Base-by-base conservation (phyloP, 2,797 vertebrate genomes). In the Apodemus agrarius region DNA sequence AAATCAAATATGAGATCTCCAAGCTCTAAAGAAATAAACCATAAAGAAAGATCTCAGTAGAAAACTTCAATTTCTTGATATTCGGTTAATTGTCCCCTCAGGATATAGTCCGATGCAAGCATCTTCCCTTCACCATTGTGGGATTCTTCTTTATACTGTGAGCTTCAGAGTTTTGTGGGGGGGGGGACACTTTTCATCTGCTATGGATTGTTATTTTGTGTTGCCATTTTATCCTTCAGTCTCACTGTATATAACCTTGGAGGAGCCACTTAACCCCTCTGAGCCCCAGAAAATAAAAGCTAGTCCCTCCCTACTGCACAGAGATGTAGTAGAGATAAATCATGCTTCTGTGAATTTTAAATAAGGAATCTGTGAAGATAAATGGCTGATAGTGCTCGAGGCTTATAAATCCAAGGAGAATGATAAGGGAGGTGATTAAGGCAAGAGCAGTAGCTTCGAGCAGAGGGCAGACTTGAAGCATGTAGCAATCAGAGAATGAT, bases 181-280 rank as follows among this genome's bases (percentile, higher is more conserved):
- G 52, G 26, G 75, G 87, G 37, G 89, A 21, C 43, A 14, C 37
- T 34, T 59, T 57, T 16, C 63, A 61, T 22, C 22, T 49, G 7
- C 67, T 17, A 29, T 4, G 3, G 57, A 26, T 52, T 93, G 72
- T 14, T n/a, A 19, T 93, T 93, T 94, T n/a, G 75, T 94, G 3
- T 52, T 0, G 0, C 7, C 29, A 37, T 96, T 95, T 97, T 96
- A 79, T 93, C 83, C 93, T 96, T 93, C 84, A 87, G 59, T 94
- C 93, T 80, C 95, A 90, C 93, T 67, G 90, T 93, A 90, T 93
- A 90, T 97, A 91, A 97, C 97, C 96, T 97, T 96, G 75, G 34
- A 46, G 65, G 37, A 93, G 54, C 43, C 67, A 43, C 76, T 94
- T 96, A 92, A 96, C 88, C 61, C 81, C 69, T 93, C 72, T 89